Evolutionary conservation across 1,140 invertebrate genomes (phyloP), one percentile per base, ranked within the genome.

Genomic region (Panagrolaimus sp.): DNA sequence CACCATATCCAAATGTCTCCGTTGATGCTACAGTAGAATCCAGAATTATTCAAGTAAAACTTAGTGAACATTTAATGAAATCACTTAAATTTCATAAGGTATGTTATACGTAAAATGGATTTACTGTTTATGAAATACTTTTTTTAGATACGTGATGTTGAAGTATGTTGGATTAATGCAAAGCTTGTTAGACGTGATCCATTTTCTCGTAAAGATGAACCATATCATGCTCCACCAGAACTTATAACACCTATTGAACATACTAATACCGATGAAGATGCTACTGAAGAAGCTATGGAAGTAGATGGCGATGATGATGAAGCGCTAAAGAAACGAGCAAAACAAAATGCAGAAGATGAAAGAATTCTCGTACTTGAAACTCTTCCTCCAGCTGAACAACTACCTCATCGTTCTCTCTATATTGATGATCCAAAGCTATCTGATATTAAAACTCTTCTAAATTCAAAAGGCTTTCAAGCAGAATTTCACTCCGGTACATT

Each of bases 21-120:
- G 88, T 99, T 5, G 94, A 98, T 85, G 93, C 91, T 0, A 98
- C 96, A 0, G 96, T 92, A 0, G 96, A 99, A 85, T 93, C 91
- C 5, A 92, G 97, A 79, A 98, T 99, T 78, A 97, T 95, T 84
- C 96, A 98, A 87, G 93, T 96, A 78, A 83, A 75, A 16, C 57
- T 81, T 2, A 78, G 70, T 63, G 78, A 82, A 74, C 68, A 74
- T 42, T 69, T 79, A 16, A 73, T 81, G 76, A 71, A 71, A n/a
- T 77, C 72, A 8, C 45, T 84, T 2, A 51, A 63, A 38, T 80
- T 83, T 53, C 69, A 83, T 65, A 67, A 68, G 65, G 71, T 71
- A 13, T 51, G 64, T 75, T 65, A 38, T 27, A 11, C 47, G 7
- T 7, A 45, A 27, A 46, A 43, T 23, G 13, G 53, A n/a, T 8